Evolutionary conservation across 2,888 invertebrate genomes (phyloP).

Genomic region (Magallana nippona): DNA sequence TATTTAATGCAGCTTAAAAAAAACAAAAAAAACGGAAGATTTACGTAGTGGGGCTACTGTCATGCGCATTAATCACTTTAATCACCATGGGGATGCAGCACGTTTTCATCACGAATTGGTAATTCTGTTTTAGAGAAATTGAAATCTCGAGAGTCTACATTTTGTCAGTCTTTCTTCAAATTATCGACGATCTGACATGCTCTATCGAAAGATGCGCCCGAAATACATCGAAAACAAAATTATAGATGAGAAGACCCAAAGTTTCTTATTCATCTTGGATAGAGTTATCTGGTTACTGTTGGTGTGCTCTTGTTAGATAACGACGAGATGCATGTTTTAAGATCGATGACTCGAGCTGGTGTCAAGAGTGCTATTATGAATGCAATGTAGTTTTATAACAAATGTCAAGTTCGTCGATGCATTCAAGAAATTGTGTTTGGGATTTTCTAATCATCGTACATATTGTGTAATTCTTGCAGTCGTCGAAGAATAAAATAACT

Average conservation of each 20-base stretch:
- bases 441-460: background rate
- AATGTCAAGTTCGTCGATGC: background rate
- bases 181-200: slow-evolving; percentile 20
- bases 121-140: slow-evolving; percentile 14
- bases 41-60: background rate
- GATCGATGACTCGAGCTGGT: background rate
- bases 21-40: too few relatives aligned
- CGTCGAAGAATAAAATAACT: too few relatives aligned
- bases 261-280: background rate
- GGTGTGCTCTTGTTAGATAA: background rate
- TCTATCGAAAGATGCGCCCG: background rate
- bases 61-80: background rate
- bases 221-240: background rate
- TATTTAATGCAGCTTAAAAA: background rate
- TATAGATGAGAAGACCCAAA: background rate
- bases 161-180: slow-evolving; percentile 15
- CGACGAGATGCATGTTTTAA: background rate
- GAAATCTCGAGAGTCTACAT: slow-evolving; percentile 22
- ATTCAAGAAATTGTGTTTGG: slow-evolving; percentile 17
- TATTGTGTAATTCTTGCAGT: background rate
- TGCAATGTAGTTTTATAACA: background rate
- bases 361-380: too few relatives aligned
- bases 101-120: slow-evolving; percentile 22
- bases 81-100: background rate
- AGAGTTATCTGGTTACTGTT: background rate